Evolutionary conservation across 2,888 invertebrate species (phyloP).

Genomic region (Lamproptera curius): DNA sequence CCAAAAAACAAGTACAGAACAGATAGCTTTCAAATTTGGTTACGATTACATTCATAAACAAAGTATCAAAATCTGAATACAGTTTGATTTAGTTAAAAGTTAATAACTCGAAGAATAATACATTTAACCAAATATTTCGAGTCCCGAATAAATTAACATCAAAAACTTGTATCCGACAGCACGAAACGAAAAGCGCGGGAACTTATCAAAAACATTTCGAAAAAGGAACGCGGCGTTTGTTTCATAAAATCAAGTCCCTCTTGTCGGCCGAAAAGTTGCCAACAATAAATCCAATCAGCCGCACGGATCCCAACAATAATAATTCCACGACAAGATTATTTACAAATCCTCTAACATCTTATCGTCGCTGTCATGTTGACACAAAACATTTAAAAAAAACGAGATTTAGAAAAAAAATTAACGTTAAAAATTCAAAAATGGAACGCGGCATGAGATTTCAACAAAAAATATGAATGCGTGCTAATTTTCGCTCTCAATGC

Average conservation of each 20-base stretch:
- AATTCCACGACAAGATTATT: slow-evolving; percentile 75
- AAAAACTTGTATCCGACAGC: not conserved
- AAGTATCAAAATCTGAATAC: no score
- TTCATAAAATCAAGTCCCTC: slow-evolving; percentile 49
- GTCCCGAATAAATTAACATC: not conserved
- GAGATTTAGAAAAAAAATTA: not conserved
- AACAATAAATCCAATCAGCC: slow-evolving; percentile 70
- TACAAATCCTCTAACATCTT: slow-evolving; percentile 63
- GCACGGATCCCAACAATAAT: slow-evolving; percentile 53
- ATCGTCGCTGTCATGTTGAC: slow-evolving; percentile 73
- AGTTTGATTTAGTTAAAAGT: no score
- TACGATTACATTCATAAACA: no score
- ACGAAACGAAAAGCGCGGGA: slow-evolving; percentile 5
- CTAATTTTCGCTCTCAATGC: slow-evolving; percentile 75
- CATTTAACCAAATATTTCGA: slow-evolving; percentile 12
- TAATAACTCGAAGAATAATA: no score
- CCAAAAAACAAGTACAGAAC: no score
- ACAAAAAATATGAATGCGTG: slow-evolving; percentile 68
- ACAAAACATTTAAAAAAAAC: slow-evolving; percentile 57
- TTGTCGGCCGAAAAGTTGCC: slow-evolving; percentile 51
- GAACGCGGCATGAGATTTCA: slow-evolving; percentile 35
- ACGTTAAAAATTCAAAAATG: slow-evolving; percentile 27
- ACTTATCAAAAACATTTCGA: slow-evolving; percentile 11
- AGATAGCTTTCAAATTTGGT: no score
- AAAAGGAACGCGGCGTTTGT: slow-evolving; percentile 36